phyloP scores from a whole-genome alignment of 2,888 invertebrate species.

The Coecobrya sp. region DNA sequence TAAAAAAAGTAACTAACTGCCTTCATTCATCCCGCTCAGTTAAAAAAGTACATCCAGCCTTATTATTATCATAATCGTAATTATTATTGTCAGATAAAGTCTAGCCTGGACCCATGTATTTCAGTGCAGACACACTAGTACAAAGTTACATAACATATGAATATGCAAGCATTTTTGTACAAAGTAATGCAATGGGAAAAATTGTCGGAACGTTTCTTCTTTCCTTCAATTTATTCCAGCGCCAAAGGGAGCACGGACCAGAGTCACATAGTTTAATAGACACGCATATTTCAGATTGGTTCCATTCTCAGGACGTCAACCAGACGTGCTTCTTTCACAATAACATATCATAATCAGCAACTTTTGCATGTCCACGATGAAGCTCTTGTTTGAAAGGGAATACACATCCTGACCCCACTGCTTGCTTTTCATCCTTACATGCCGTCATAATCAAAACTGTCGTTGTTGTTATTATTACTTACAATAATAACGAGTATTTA shows the following conservation, averaged over 20 bases:
- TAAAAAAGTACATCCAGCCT: slow-evolving; percentile 55
- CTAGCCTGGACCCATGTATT: slow-evolving; percentile 10
- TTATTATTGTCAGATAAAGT: slow-evolving; percentile 62
- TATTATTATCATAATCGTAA: slow-evolving; percentile 69
- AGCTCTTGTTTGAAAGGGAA: slow-evolving; percentile 5
- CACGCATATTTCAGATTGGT: slow-evolving; percentile 34
- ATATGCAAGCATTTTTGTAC: not conserved
- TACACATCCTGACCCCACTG: slow-evolving; percentile 31
- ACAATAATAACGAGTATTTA: slow-evolving; percentile 58
- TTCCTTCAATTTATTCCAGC: slow-evolving; percentile 61
- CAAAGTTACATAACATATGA: not conserved
- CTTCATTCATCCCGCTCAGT: slow-evolving; percentile 51
- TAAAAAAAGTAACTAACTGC: slow-evolving; percentile 57
- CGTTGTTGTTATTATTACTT: slow-evolving; percentile 62
- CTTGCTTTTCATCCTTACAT: slow-evolving; percentile 10
- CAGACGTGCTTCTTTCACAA: slow-evolving; percentile 46
- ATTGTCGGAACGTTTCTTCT: slow-evolving; percentile 77
- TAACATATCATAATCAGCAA: slow-evolving; percentile 72
- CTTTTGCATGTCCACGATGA: slow-evolving; percentile 57
- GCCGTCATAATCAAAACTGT: not conserved
- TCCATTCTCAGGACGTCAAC: slow-evolving; percentile 49
- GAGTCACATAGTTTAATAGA: slow-evolving; percentile 22
- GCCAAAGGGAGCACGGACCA: slow-evolving; percentile 44
- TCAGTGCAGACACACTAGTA: not conserved
- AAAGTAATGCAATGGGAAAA: slow-evolving; percentile 46